Conservation (phyloP, 2,888 invertebrate genomes). For the Spisula subtruncata region DNA sequence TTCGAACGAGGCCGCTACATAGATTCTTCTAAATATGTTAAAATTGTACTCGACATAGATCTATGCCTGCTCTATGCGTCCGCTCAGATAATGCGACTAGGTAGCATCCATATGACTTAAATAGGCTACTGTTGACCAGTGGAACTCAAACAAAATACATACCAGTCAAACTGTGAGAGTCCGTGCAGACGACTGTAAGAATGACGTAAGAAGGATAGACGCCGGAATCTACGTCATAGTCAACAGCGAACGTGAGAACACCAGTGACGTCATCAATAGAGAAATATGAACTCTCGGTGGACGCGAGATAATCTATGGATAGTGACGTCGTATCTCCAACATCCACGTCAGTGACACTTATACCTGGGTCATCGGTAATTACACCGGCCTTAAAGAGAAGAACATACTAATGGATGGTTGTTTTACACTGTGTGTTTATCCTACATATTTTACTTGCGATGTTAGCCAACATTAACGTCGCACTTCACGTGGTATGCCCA, state of each 20-base stretch:
- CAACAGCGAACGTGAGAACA: slow-evolving; percentile 61
- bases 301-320: slow-evolving; percentile 47
- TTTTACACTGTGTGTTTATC: no score
- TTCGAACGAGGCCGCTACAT: no score
- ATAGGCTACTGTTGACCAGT: no score
- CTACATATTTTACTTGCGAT: no score
- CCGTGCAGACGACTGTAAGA: slow-evolving; percentile 65
- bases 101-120: no score
- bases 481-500: no score
- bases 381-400: slow-evolving; percentile 50
- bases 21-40: no score
- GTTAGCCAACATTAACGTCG: no score
- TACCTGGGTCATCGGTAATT: slow-evolving; percentile 54
- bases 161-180: slow-evolving; percentile 60
- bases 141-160: neutral
- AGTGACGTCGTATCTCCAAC: slow-evolving; percentile 55
- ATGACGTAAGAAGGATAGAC: slow-evolving; percentile 60
- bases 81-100: no score
- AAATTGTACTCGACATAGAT: no score
- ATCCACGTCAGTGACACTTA: slow-evolving; percentile 67
- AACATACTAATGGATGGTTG: no score
- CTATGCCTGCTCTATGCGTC: no score
- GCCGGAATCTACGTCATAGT: slow-evolving; percentile 71
- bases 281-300: slow-evolving; percentile 64
- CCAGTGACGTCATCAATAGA: slow-evolving; percentile 63